A percentile compares a stretch with the other conserved stretches of the same genome.
phyloP scores from a whole-genome alignment of 2,888 invertebrate genomes.

The Cremastinae sp. region DNA sequence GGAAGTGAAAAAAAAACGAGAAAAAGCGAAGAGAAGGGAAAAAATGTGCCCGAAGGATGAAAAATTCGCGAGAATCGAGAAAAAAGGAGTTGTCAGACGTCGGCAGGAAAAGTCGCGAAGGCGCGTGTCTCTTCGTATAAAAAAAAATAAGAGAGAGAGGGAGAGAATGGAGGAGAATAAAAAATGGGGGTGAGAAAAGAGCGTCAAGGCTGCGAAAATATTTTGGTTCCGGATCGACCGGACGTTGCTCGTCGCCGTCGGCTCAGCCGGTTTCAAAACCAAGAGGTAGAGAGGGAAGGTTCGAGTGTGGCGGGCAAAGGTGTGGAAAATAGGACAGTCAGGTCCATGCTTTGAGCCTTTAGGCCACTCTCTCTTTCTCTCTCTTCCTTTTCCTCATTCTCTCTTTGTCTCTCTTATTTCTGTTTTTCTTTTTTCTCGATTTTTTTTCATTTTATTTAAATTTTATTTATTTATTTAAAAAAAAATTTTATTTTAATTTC shows the following conservation, averaged over 20 bases:
- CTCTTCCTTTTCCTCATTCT: constrained; percentile 2
- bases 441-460: too few relatives aligned
- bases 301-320: constrained; percentile 53
- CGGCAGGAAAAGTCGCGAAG: constrained; percentile 11
- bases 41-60: not conserved
- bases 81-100: too few relatives aligned
- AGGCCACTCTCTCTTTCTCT: constrained; percentile 35
- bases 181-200: not conserved
- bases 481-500: too few relatives aligned
- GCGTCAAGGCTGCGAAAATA: constrained; percentile 59
- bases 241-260: constrained; percentile 55
- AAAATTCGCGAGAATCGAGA: too few relatives aligned
- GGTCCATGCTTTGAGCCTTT: constrained; percentile 60
- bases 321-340: constrained; percentile 63
- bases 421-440: too few relatives aligned
- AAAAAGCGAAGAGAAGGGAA: constrained; percentile 31
- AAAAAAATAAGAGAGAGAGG: constrained; percentile 16
- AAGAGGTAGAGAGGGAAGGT: constrained; percentile 5
- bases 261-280: constrained; percentile 33
- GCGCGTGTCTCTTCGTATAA: constrained; percentile 32
- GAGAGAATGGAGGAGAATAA: constrained; percentile 8
- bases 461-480: too few relatives aligned
- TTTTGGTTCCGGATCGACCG: constrained; percentile 59
- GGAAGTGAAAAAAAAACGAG: not conserved
- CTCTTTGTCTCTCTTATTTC: constrained; percentile 10